Percentiles rank a stretch among this genome's conserved stretches.
These are phyloP conservation scores for Timema cristinae DNA, from an alignment of 2,888 invertebrate genomes.

Conservation along the genomic window DNA sequence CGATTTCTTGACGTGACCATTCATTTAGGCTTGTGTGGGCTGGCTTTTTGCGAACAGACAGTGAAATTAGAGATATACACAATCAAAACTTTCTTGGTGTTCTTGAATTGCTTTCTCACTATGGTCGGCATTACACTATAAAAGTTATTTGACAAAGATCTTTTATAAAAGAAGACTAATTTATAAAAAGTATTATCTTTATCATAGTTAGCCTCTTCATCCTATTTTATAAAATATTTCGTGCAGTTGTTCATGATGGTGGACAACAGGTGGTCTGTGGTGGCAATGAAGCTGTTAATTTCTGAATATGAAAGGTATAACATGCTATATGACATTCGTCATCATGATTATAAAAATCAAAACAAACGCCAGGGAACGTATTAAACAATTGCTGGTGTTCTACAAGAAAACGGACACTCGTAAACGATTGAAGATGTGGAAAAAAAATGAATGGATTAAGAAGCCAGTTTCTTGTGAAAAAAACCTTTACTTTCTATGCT, in stretches of 20 bases:
- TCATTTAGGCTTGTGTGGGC: no score
- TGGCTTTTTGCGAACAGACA: no score
- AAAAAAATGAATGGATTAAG: slow-evolving; percentile 1
- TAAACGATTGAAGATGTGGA: neutral
- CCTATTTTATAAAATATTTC: neutral
- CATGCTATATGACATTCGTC: neutral
- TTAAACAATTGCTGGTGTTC: neutral
- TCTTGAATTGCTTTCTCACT: no score
- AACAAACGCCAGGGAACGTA: neutral
- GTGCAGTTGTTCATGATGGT: neutral
- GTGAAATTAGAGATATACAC: no score
- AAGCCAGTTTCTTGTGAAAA: no score
- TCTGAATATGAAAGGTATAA: neutral
- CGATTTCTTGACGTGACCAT: no score
- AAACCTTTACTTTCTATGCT: no score
- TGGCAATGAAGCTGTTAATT: neutral
- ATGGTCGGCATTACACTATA: neutral
- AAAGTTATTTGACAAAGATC: neutral
- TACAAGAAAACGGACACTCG: neutral
- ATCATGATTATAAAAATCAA: neutral
- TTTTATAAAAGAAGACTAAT: slow-evolving; percentile 5
- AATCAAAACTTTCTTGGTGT: no score
- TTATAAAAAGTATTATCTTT: neutral
- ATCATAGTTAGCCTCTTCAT: neutral
- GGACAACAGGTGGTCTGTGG: neutral